Evolutionary conservation across 2,888 invertebrate species (phyloP).

Genomic region (Calameuta pallipes): DNA sequence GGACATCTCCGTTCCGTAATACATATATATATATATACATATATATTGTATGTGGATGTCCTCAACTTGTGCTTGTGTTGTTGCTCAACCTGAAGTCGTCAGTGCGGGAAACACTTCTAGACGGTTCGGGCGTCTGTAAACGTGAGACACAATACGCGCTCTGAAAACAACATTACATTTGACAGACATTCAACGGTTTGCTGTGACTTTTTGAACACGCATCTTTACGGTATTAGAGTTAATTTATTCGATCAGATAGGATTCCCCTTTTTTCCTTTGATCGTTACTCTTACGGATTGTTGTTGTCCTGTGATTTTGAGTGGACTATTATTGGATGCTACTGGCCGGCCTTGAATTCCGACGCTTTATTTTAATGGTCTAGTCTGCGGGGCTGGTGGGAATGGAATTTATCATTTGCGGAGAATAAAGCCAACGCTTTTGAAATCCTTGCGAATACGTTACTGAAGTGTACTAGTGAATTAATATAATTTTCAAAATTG

Average conservation of each 20-base stretch:
- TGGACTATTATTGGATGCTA: background rate
- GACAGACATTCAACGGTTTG: background rate
- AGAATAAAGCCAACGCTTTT: too few species aligned
- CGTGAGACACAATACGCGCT: slow-evolving; percentile 8
- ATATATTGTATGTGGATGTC: background rate
- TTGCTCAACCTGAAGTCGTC: slow-evolving; percentile 44
- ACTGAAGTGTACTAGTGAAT: background rate
- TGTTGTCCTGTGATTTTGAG: background rate
- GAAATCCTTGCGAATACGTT: background rate
- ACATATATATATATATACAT: slow-evolving; percentile 3
- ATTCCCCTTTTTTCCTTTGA: background rate
- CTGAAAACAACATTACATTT: slow-evolving; percentile 9
- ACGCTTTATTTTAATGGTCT: background rate
- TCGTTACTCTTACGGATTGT: background rate
- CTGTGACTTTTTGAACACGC: background rate
- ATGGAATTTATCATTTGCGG: background rate
- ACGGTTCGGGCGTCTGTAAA: slow-evolving; percentile 44
- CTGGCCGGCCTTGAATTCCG: background rate
- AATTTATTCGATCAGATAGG: background rate
- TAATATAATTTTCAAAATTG: background rate
- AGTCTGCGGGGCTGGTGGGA: background rate
- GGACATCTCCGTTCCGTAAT: background rate
- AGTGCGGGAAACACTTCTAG: slow-evolving; percentile 56
- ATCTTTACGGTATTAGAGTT: background rate
- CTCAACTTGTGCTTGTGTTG: slow-evolving; percentile 13